Conservation (phyloP, 2,797 vertebrate species). For the Chelon labrosus region DNA sequence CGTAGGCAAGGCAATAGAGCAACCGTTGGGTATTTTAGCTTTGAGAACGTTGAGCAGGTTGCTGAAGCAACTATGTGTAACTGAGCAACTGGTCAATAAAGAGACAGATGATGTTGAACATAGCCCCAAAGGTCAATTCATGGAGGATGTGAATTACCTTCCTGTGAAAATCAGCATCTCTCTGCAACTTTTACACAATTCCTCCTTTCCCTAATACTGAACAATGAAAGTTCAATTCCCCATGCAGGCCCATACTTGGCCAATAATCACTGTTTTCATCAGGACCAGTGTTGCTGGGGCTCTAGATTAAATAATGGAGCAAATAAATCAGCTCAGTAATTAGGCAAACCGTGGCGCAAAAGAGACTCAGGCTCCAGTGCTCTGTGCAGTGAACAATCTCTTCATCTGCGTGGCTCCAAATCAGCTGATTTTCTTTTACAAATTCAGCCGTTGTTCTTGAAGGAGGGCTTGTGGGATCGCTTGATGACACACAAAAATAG, state of each 20-base stretch:
- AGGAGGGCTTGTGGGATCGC: constrained; percentile 2
- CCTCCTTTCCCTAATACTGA: constrained; percentile 17
- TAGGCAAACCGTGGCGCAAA: constrained; percentile 46
- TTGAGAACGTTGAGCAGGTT: constrained; percentile 23
- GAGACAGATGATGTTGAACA: constrained; percentile 37
- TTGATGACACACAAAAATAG: constrained; percentile 12
- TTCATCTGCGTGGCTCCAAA: constrained; percentile 27
- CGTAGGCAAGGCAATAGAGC: neutral
- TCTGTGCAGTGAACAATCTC: constrained; percentile 28
- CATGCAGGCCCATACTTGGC: constrained; percentile 28
- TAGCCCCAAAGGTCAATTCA: constrained; percentile 24
- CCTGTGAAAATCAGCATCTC: neutral
- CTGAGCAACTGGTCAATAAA: constrained; percentile 51
- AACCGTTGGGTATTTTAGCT: constrained; percentile 8
- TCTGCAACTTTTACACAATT: constrained; percentile 10
- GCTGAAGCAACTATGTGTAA: constrained; percentile 23
- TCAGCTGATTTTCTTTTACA: constrained; percentile 18
- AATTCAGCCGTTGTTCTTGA: constrained; percentile 17
- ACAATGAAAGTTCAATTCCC: constrained; percentile 43
- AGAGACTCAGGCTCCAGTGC: constrained; percentile 18
- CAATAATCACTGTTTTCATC: constrained; percentile 69
- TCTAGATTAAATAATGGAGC: constrained; percentile 62
- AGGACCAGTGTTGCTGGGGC: constrained; percentile 43
- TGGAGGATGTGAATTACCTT: neutral
- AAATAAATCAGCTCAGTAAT: constrained; percentile 72